Evolutionary conservation across 2,888 invertebrate species (phyloP).

Genomic region (Dynastes maya): DNA sequence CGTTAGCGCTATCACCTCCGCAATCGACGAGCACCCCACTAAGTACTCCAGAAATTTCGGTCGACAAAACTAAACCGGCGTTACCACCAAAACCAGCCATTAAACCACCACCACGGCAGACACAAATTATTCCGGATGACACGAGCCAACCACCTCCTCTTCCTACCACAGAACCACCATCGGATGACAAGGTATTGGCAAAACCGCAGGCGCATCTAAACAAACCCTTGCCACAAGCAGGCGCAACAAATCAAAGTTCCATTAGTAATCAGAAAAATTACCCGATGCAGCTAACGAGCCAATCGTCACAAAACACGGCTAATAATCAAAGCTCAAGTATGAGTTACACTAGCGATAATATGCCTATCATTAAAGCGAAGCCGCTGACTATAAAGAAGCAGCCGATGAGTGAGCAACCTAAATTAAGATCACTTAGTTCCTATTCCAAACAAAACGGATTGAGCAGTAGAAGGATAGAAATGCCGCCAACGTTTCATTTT

Average conservation of each 20-base stretch:
- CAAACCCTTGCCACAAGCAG: slow-evolving; percentile 32
- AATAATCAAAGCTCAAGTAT: slow-evolving; percentile 51
- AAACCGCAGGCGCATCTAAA: slow-evolving; percentile 51
- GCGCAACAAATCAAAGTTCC: slow-evolving; percentile 29
- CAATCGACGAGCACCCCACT: slow-evolving; percentile 77
- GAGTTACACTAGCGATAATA: slow-evolving; percentile 64
- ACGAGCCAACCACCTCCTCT: slow-evolving; percentile 73
- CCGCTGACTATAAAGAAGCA: slow-evolving; percentile 89
- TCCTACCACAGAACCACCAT: slow-evolving; percentile 65
- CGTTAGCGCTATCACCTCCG: slow-evolving; percentile 71
- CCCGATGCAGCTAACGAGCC: slow-evolving; percentile 46
- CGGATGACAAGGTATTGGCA: slow-evolving; percentile 60
- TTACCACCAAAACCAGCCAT: slow-evolving; percentile 88
- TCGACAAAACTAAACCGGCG: slow-evolving; percentile 81
- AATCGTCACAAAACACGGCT: not conserved
- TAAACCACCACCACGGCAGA: slow-evolving; percentile 74
- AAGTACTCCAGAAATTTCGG: slow-evolving; percentile 72
- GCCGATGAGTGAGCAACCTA: slow-evolving; percentile 86
- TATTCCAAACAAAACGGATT: slow-evolving; percentile 75
- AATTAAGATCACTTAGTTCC: slow-evolving; percentile 75
- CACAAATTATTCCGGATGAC: slow-evolving; percentile 62
- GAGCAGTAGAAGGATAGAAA: slow-evolving; percentile 83
- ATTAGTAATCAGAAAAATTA: slow-evolving; percentile 51
- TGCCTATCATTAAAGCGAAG: slow-evolving; percentile 82
- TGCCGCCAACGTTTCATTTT: slow-evolving; percentile 87